phyloP scores from a whole-genome alignment of 2,113 vertebrate genomes.

The Stictonetta naevosa region DNA sequence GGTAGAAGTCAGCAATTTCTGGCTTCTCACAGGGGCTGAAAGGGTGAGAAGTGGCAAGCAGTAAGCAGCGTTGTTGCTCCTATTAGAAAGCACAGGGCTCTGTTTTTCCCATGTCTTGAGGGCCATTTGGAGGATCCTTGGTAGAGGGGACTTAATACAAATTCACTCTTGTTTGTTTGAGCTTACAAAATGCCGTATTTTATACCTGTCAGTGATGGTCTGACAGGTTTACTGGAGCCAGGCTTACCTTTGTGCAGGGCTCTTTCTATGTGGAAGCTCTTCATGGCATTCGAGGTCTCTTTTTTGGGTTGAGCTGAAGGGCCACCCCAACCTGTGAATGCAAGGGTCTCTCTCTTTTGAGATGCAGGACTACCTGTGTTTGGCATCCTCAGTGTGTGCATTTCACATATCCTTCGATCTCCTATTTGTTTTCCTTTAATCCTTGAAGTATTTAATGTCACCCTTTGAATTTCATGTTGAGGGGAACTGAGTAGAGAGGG shows the following conservation, averaged over 20 bases:
- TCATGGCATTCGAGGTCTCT: rapidly evolving
- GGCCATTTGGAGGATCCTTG: not conserved
- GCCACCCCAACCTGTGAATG: not conserved
- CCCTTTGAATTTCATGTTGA: not conserved
- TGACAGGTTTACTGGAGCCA: not conserved
- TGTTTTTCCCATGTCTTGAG: not conserved
- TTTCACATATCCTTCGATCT: not conserved
- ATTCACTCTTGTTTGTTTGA: not conserved
- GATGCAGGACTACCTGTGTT: not conserved
- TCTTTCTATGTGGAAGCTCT: not conserved
- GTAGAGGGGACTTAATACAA: not conserved
- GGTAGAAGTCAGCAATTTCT: not conserved
- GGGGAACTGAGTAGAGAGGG: not conserved
- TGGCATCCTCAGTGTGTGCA: not conserved
- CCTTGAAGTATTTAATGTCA: not conserved
- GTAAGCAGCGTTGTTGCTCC: not conserved
- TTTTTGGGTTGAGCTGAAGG: not conserved
- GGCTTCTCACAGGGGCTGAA: not conserved
- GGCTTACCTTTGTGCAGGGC: not conserved
- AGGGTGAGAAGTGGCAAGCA: not conserved
- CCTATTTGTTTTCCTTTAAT: not conserved
- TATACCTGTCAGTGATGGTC: not conserved
- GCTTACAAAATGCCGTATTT: not conserved
- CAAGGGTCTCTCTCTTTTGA: not conserved
- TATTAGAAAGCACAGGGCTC: not conserved